Evolutionary conservation across 30 jellyfish, hydroid and myxozoan species (phyloP).

Genomic region (Phacellophora camtschatica): DNA sequence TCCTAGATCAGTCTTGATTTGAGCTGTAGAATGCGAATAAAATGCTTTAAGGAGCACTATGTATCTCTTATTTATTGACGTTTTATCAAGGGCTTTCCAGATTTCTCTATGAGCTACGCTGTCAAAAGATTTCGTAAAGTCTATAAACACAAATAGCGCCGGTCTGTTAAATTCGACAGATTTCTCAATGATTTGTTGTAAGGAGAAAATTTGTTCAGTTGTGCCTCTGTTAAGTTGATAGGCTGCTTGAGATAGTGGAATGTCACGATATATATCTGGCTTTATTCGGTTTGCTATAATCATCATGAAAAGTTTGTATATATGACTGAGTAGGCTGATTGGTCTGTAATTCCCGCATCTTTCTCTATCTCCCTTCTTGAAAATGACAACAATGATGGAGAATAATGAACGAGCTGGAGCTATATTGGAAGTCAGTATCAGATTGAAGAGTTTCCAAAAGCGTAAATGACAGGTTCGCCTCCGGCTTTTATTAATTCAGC

Average conservation of each 20-base stretch:
- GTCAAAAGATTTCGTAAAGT: neutral
- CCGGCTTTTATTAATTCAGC: conserved; percentile 1
- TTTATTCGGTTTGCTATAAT: neutral
- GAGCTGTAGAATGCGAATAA: neutral
- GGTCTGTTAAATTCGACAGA: neutral
- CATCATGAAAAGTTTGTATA: conserved; percentile 2
- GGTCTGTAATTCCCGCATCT: conserved; percentile 3
- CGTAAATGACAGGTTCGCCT: neutral
- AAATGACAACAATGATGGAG: neutral
- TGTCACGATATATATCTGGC: neutral
- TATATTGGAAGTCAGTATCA: neutral
- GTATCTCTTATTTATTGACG: neutral
- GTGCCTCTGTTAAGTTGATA: conserved; percentile 2
- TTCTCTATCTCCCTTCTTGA: conserved; percentile 10
- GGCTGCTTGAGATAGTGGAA: conserved; percentile 23
- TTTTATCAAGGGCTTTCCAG: conserved; percentile 4
- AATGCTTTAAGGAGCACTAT: neutral
- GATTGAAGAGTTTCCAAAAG: neutral
- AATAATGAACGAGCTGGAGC: neutral
- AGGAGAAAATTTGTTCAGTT: neutral
- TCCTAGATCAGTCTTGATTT: neutral
- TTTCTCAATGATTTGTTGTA: conserved; percentile 9
- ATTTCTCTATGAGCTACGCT: neutral
- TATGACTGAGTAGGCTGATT: conserved; percentile 18
- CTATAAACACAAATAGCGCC: neutral